Percentiles rank a stretch among this genome's conserved stretches.
phyloP scores from a whole-genome alignment of 2,888 invertebrate species.

The Trichopoda pennipes region DNA sequence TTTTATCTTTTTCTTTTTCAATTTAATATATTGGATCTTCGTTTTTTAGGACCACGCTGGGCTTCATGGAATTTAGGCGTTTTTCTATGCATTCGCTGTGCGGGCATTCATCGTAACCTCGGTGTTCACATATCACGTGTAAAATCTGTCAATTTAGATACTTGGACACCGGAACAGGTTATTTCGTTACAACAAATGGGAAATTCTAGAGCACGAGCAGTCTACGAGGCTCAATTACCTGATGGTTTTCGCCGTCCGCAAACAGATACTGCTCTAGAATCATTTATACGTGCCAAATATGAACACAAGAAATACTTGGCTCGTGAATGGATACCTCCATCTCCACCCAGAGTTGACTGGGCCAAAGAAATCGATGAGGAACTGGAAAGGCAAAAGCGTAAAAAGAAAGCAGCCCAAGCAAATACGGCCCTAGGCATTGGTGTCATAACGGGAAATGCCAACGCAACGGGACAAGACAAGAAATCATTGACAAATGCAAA shows the following conservation, averaged over 20 bases:
- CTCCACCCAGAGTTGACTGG: conserved; percentile 91
- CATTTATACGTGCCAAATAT: conserved; percentile 98
- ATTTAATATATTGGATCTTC: not conserved
- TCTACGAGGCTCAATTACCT: conserved; percentile 98
- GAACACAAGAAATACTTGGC: conserved; percentile 99
- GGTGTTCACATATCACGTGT: conserved; percentile 99
- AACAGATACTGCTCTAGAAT: conserved; percentile 95
- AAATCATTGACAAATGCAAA: conserved; percentile 51
- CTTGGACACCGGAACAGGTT: conserved; percentile 99
- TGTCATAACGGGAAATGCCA: conserved; percentile 69
- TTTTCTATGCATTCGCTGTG: conserved; percentile 98
- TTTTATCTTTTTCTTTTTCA: not conserved
- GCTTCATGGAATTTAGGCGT: conserved; percentile 99
- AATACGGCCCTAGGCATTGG: conserved; percentile 73
- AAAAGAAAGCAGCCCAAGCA: conserved; percentile 87
- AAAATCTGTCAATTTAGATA: conserved; percentile 98
- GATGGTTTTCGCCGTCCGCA: conserved; percentile 98
- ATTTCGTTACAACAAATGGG: conserved; percentile 98
- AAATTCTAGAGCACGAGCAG: conserved; percentile 96
- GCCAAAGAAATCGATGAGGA: conserved; percentile 94
- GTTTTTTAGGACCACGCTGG: conserved; percentile 94
- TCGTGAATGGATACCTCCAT: conserved; percentile 96
- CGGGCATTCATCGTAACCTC: conserved; percentile 98
- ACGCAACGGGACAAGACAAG: conserved; percentile 57
- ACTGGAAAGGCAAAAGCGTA: conserved; percentile 89